Conservation (phyloP, 2,888 invertebrate species). For the Protonemura montana region DNA sequence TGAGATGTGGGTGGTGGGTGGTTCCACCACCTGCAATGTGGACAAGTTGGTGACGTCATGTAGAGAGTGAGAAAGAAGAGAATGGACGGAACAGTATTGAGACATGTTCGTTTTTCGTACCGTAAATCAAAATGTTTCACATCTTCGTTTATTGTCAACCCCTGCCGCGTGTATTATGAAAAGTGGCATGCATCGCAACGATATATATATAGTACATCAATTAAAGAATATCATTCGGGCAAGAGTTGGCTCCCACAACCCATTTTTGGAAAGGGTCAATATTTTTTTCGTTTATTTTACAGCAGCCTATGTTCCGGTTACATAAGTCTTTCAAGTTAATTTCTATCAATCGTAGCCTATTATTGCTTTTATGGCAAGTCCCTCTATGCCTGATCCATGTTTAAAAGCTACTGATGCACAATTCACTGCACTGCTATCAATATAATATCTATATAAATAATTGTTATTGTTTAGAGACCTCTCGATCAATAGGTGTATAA, state of each 20-base stretch:
- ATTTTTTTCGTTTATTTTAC: too few species aligned
- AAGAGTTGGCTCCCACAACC: too few species aligned
- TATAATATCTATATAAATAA: background rate
- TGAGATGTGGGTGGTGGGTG: constrained; percentile 23
- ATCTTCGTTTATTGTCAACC: constrained; percentile 34
- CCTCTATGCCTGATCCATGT: too few species aligned
- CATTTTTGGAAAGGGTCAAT: too few species aligned
- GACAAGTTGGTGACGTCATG: constrained; percentile 31
- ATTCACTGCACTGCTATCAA: background rate
- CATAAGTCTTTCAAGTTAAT: too few species aligned
- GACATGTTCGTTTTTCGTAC: background rate
- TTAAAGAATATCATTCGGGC: too few species aligned
- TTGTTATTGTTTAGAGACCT: background rate
- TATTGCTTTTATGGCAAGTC: too few species aligned
- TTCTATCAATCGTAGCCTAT: too few species aligned
- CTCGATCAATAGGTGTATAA: background rate
- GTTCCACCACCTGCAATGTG: constrained; percentile 26
- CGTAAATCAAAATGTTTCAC: constrained; percentile 31
- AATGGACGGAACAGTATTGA: constrained; percentile 22
- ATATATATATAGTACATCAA: background rate
- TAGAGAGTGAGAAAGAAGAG: constrained; percentile 1
- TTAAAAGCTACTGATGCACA: background rate
- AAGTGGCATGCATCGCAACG: constrained; percentile 10
- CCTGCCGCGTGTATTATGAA: constrained; percentile 28
- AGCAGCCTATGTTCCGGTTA: too few species aligned